Evolutionary conservation across 2,888 invertebrate genomes (phyloP), one percentile per base, ranked within the genome.

Genomic region (Heliconius ethilla): DNA sequence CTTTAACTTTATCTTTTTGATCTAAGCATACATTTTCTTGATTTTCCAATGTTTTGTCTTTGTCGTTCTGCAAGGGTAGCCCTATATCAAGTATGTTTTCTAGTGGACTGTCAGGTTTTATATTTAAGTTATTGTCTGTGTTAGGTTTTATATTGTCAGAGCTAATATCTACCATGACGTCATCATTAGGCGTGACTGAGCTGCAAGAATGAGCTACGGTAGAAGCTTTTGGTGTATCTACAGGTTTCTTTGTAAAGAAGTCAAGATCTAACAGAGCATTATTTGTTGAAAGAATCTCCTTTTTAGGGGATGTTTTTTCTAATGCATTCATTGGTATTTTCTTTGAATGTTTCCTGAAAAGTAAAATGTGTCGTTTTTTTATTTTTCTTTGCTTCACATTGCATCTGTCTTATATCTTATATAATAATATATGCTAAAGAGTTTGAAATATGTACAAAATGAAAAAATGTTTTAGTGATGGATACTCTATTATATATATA

Each of bases 251-350:
- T 2, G 91, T 92, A 76, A 95, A 92, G 86, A 94, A 95, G 83
- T 95, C 95, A 51, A 95, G 84, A 82, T 95, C 95, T 74, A 95
- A 89, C 40, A 91, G 82, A 10, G 88, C 84, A n/a, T 85, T 89
- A 76, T 83, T 88, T 1, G 83, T 25, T 59, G 83, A 27, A 25
- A 83, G 81, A 2, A 82, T 51, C 55, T 90, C 90, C 77, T 89
- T 88, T 80, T 89, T 90, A 3, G 92, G 91, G 11, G 93, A 92
- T 3, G 85, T 37, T 84, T 91, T 93, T 75, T 92, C 89, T 81
- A 96, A 86, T 22, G 95, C 94, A 87, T 96, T 96, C 96, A 96
- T 96, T 79, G 96, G 96, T 83, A 96, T 93, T 89, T 96, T 96
- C 82, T 95, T 95, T 70, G 87, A 70, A 76, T 92, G 86, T 87